Evolutionary conservation across 2,113 vertebrate species (phyloP).

Genomic region (Dicaeum eximium): DNA sequence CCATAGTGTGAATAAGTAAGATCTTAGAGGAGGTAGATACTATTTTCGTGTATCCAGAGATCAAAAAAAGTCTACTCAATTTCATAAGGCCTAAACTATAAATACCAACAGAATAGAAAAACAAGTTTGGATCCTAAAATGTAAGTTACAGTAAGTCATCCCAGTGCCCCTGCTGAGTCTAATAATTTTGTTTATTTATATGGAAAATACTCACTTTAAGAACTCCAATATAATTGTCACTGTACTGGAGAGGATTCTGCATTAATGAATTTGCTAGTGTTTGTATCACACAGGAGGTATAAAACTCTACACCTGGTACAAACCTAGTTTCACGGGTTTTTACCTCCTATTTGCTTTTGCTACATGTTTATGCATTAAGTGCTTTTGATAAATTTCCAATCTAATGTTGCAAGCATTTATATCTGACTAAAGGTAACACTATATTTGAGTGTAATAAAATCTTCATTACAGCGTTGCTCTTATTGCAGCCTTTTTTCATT

Average conservation of each 20-base stretch:
- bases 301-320: not conserved
- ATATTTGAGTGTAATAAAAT: not conserved
- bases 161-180: not conserved
- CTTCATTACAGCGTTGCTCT: not conserved
- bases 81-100: not conserved
- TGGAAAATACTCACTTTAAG: not conserved
- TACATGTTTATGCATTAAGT: not conserved
- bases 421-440: not conserved
- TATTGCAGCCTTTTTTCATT: not conserved
- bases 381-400: conserved; percentile 2
- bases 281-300: not conserved
- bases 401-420: not conserved
- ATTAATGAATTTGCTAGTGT: not conserved
- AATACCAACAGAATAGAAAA: not conserved
- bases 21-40: not conserved
- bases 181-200: not conserved
- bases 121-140: not conserved
- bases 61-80: not conserved
- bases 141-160: not conserved
- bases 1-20: not conserved
- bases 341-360: not conserved
- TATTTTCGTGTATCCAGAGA: not conserved
- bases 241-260: not conserved
- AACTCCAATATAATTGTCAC: not conserved
- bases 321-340: not conserved